A percentile compares a stretch with the other conserved stretches of the same genome.
Conservation (phyloP, 1,140 invertebrate species). For the Sminthurinus signatus region DNA sequence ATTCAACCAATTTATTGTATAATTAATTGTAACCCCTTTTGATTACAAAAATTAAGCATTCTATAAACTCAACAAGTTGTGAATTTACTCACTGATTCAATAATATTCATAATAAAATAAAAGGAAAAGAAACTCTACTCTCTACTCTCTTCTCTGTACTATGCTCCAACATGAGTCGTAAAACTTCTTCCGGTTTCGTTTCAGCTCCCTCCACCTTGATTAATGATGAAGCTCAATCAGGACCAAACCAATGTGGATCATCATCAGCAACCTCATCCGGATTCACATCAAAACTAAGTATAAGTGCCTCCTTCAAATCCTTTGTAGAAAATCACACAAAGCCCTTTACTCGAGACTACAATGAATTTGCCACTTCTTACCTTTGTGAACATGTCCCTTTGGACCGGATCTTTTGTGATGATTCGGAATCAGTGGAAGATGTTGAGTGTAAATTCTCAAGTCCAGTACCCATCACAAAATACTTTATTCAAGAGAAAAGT, state of each 20-base stretch:
- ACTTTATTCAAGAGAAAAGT: slow-evolving; percentile 12
- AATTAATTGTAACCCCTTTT: no score
- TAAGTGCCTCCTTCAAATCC: slow-evolving; percentile 6
- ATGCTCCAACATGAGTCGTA: not conserved
- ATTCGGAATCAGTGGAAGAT: not conserved
- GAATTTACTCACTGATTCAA: no score
- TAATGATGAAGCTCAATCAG: no score
- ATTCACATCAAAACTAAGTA: no score
- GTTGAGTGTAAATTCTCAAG: slow-evolving; percentile 10
- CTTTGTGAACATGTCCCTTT: slow-evolving; percentile 10
- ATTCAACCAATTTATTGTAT: no score
- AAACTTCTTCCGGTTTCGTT: not conserved
- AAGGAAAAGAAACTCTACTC: no score
- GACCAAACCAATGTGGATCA: not conserved
- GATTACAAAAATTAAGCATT: no score
- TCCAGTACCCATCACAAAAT: slow-evolving; percentile 7
- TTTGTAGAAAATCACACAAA: slow-evolving; percentile 14
- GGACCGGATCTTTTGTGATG: slow-evolving; percentile 15
- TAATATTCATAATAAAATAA: no score
- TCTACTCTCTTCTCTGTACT: not conserved
- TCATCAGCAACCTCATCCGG: not conserved
- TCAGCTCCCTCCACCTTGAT: not conserved
- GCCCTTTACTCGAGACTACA: slow-evolving; percentile 7
- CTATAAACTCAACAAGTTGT: no score
- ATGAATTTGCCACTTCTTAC: slow-evolving; percentile 18